Base-by-base conservation (phyloP, 1,140 invertebrate species). In the Rhagoletis pomonella region DNA sequence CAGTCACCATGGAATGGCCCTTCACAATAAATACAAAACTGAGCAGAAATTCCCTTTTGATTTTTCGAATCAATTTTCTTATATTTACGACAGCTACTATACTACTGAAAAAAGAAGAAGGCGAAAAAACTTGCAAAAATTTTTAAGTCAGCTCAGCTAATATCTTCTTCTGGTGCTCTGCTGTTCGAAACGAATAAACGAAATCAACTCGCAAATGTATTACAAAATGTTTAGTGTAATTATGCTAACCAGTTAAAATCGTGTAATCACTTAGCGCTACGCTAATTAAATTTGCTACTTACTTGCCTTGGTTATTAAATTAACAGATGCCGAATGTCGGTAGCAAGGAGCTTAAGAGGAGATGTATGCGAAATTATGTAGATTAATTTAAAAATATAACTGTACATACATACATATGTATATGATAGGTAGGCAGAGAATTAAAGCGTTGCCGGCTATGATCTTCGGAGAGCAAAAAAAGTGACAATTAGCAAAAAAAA, bases 221-320 rank as follows among this genome's bases (percentile, higher is more conserved):
- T 55, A 81, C 50, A 81, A 81, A 81, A 55, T 81, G 50, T 81
- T 81, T 81, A 81, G 47, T 81, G 42, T 19, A 81, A 81, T 81
- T 81, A 81, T 81, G 73, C 73, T 81, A 81, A 81, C 73, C 17
- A 81, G 73, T 81, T 81, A 55, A 81, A 81, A 19, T 47, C 73
- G 73, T 81, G 73, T 81, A 47, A 81, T 81, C 73, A 81, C 73
- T 81, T 81, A 81, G 50, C 73, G 73, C 17, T 81, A 81, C 73
- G 73, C 73, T 81, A 81, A 81, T 81, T 81, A 81, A 81, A 81
- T 81, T 81, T 55, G n/a, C n/a, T n/a, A 81, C 73, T 81, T 55
- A 81, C 73, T 81, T 81, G 73, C 73, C 73, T 81, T 81, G 73
- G 73, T 81, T 81, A 55, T 81, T 81, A 81, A 81, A 81, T 81